Base-by-base conservation (phyloP, 2,797 vertebrate genomes). In the Nyctalus aviator region DNA sequence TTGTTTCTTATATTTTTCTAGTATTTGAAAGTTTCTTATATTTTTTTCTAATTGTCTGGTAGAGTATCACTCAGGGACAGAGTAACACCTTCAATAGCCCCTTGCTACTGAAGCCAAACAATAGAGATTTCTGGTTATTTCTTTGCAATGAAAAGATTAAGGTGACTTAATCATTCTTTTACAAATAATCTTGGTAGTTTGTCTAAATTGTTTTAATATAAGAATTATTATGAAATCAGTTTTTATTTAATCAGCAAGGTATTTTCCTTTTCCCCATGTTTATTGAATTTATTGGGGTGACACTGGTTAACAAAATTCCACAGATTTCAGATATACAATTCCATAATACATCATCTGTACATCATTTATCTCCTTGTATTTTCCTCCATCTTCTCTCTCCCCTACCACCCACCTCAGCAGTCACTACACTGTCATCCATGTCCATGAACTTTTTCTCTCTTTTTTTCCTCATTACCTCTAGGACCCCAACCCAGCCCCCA, bases 211-310 rank as follows among this genome's bases (percentile, higher is more conserved):
- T 90, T 76, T 93, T 55, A 91, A 78, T 5, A 35, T 78, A 59
- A 66, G 66, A 95, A 93, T 84, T 84, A 88, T 81, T 84, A n/a
- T 84, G 18, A 64, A 84, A 48, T 92, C 0, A 8, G 25, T 92
- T 92, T 81, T 81, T 84, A 84, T 84, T 92, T 95, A 84, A 84
- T 73, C 17, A 32, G n/a, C 88, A 15, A 84, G 18, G 48, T 75
- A 79, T 55, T 94, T 95, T 78, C 32, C 30, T 35, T 37, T 32
- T 9, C 18, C 17, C n/a, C n/a, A 18, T 68, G 35, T 69, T 37
- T 69, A 23, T 37, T 21, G 20, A 69, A 37, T 37, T 37, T 23
- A 37, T 69, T 69, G 35, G 35, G 35, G 32, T 69, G 20, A 37
- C 35, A 69, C 10, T 69, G 35, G 68, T 69, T 69, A 69, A 37